Percentiles rank a stretch among this genome's conserved stretches.
Evolutionary conservation across 2,113 vertebrate species (phyloP).

Genomic region (Corythaeola cristata): DNA sequence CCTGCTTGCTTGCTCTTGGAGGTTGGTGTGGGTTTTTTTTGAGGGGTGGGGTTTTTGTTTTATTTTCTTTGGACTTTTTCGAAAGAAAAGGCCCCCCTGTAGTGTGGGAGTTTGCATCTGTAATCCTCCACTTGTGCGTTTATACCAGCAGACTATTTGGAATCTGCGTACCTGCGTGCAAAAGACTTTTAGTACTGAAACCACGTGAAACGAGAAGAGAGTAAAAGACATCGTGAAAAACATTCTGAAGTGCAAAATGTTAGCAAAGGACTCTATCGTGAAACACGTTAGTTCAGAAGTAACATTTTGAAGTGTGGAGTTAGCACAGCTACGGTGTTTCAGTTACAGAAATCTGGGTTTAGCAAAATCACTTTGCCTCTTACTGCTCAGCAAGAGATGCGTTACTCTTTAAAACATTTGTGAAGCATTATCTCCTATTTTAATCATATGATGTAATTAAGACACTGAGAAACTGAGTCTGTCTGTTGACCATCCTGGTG

Average conservation of each 20-base stretch:
- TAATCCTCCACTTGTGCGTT: background rate
- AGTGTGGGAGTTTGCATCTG: background rate
- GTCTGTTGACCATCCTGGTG: background rate
- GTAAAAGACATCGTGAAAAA: background rate
- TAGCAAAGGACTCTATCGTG: slow-evolving; percentile 21
- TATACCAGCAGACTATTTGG: background rate
- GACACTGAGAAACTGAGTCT: background rate
- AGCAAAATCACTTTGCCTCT: background rate
- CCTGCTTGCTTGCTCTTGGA: background rate
- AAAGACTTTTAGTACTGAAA: background rate
- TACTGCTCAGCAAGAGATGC: no score
- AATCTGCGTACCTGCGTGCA: background rate
- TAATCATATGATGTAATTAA: background rate
- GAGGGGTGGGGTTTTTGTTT: background rate
- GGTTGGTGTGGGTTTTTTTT: background rate
- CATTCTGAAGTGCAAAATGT: slow-evolving; percentile 21
- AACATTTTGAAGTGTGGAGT: slow-evolving; percentile 43
- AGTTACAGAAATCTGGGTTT: slow-evolving; percentile 37
- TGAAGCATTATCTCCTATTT: background rate
- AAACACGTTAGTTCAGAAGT: background rate
- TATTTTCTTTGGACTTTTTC: background rate
- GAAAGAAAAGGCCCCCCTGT: background rate
- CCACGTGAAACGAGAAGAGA: background rate
- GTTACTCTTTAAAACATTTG: background rate
- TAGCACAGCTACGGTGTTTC: slow-evolving; percentile 35